Percentiles rank a stretch among this genome's conserved stretches.
These are phyloP conservation scores for Bothrops jararaca DNA, from an alignment of 2,113 vertebrate species.

Conservation along the genomic window DNA sequence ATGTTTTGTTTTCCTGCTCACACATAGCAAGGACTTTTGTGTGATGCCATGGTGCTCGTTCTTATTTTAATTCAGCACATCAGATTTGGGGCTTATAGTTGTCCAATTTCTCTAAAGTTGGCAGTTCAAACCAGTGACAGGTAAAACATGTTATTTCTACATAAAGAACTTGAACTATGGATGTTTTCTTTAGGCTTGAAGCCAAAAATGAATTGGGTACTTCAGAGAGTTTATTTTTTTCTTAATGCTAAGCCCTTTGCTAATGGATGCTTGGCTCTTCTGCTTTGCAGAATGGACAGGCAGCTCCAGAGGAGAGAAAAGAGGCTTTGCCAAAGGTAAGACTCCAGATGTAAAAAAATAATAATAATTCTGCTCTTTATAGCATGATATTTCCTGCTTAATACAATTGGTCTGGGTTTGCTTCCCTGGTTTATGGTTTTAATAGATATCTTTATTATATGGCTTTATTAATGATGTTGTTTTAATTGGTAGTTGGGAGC, in stretches of 20 bases:
- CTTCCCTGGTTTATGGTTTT: background rate
- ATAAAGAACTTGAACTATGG: background rate
- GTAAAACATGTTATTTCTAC: background rate
- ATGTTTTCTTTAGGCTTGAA: background rate
- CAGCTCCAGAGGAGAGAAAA: conserved; percentile 66
- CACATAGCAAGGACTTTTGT: background rate
- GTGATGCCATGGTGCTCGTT: too few relatives aligned
- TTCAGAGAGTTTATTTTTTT: background rate
- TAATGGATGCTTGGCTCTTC: conserved; percentile 38
- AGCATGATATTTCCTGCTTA: background rate
- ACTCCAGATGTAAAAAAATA: background rate
- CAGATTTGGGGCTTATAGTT: background rate
- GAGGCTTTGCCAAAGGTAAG: conserved; percentile 68
- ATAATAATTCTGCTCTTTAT: background rate
- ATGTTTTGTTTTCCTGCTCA: background rate
- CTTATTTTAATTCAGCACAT: background rate
- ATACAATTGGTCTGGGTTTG: background rate
- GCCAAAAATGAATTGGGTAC: background rate
- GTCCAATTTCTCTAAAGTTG: background rate
- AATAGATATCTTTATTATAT: background rate
- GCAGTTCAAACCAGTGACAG: background rate
- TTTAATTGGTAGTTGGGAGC: background rate
- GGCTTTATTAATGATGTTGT: background rate
- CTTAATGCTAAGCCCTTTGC: background rate
- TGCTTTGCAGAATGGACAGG: conserved; percentile 75